Base-by-base conservation (phyloP, 1,140 invertebrate species). In the Panagrolaimus sp. region DNA sequence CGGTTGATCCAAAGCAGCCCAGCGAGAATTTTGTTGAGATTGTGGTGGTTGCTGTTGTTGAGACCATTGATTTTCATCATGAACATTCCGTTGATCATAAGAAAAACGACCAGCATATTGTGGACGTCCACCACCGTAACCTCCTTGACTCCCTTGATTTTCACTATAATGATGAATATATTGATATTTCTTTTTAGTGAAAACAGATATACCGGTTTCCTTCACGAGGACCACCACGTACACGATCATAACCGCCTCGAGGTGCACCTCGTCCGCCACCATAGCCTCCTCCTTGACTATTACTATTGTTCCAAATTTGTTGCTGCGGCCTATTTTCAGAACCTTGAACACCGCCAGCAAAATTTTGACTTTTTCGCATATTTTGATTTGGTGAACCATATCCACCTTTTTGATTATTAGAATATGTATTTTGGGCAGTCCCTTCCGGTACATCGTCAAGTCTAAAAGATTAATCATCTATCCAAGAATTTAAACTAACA, bases 11-110 rank as follows among this genome's bases (percentile, higher is more conserved):
- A 73, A 45, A 17, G 45, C 46, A 62, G 73, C 73, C 72, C 72
- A 73, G 28, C 72, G 72, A 7, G 70, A 72, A 65, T 71, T 71
- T 44, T n/a, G 69, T n/a, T 63, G 63, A 55, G 17, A 64, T 28
- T 71, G 45, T n/a, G 38, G 32, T 28, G 32, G 43, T 28, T 10
- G 15, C n/a, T 73, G 26, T 55, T 75, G 76, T 17, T 80, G 72
- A 21, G 62, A 58, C 76, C 76, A 78, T 65, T 78, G 76, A 21
- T 73, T 26, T 48, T 78, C 76, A 63, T 78, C 76, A 44, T 78
- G 76, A 38, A 80, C 70, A 43, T 62, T 75, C 10, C 73, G 76
- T 14, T 58, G 68, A 68, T 78, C 77, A 52, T 78, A 78, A 12
- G 76, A 79, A 43, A 73, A 81, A 26, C 77, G 78, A 21, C 77